phyloP scores from a whole-genome alignment of 2,797 vertebrate species.

The Perdix hodgsoniae region DNA sequence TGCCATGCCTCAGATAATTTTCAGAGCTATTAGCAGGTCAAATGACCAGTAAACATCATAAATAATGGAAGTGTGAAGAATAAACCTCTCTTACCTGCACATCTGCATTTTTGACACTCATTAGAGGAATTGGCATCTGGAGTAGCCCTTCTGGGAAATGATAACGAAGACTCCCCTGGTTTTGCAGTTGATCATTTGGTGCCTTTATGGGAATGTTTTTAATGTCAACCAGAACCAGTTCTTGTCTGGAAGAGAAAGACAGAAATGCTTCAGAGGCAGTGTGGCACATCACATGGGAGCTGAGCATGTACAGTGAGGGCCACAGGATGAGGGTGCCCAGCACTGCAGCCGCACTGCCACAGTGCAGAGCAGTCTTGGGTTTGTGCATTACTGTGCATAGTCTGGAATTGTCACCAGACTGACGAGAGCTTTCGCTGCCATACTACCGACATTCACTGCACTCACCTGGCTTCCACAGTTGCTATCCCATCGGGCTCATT shows the following conservation, averaged over 20 bases:
- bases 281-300: accelerated
- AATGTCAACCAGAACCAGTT: conserved; percentile 56
- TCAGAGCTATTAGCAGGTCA: neutral
- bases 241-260: conserved; percentile 63
- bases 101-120: conserved; percentile 78
- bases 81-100: conserved; percentile 79
- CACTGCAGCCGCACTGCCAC: accelerated
- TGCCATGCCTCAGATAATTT: neutral
- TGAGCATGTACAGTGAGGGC: accelerated
- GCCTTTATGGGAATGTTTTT: conserved; percentile 40
- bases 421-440: neutral
- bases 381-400: neutral
- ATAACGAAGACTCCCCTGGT: conserved; percentile 82
- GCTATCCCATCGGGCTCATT: conserved; percentile 82
- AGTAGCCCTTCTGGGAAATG: conserved; percentile 76
- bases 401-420: neutral
- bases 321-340: neutral
- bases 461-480: conserved; percentile 70
- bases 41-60: neutral
- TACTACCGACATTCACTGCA: accelerated
- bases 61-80: neutral
- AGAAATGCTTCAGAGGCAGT: neutral
- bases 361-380: neutral
- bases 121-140: conserved; percentile 83
- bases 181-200: conserved; percentile 69